phyloP scores from a whole-genome alignment of 2,797 vertebrate species.

The Myotis daubentonii region DNA sequence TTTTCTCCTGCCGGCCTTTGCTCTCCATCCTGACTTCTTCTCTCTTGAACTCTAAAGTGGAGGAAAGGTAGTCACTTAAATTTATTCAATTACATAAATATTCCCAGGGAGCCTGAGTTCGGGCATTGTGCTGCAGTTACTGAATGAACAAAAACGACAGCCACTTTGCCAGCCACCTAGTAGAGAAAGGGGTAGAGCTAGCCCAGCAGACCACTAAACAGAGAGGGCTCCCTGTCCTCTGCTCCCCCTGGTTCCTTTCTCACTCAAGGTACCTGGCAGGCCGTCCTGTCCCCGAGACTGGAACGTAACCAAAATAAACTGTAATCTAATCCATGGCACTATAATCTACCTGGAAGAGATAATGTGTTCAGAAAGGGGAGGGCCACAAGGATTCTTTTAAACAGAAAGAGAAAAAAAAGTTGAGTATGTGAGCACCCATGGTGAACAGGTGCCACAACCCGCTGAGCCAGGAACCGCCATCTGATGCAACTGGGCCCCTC shows the following conservation, averaged over 20 bases:
- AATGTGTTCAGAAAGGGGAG: neutral
- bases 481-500: neutral
- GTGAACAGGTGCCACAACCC: neutral
- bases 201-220: neutral
- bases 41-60: neutral
- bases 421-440: neutral
- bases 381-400: neutral
- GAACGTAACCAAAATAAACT: conserved; percentile 22
- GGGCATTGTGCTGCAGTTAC: neutral
- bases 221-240: neutral
- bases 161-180: neutral
- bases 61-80: neutral
- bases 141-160: neutral
- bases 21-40: neutral
- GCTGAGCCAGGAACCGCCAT: neutral
- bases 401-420: neutral
- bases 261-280: neutral
- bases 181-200: neutral
- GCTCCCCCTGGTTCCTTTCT: neutral
- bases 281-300: neutral
- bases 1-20: neutral
- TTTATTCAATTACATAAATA: neutral
- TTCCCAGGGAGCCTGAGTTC: neutral
- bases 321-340: neutral
- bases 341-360: neutral